A percentile compares a stretch with the other conserved stretches of the same genome.
Conservation (phyloP, 1,140 invertebrate genomes). For the Asobara japonica region DNA sequence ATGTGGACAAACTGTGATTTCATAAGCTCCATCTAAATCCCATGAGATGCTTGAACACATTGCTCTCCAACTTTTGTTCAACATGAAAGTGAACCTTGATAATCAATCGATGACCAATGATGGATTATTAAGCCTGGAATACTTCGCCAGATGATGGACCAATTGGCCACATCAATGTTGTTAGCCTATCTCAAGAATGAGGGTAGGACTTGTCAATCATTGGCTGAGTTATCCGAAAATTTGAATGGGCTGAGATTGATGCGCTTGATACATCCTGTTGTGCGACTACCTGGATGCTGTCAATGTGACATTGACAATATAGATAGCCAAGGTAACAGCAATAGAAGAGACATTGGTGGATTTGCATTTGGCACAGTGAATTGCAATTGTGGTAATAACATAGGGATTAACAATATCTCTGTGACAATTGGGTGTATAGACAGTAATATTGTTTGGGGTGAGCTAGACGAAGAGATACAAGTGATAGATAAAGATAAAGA, state of each 20-base stretch:
- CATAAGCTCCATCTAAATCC: too few species aligned
- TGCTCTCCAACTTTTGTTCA: too few species aligned
- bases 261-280: too few species aligned
- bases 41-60: too few species aligned
- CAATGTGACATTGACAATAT: neutral
- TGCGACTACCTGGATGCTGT: neutral
- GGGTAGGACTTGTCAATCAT: neutral
- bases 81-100: too few species aligned
- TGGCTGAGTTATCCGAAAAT: neutral
- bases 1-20: too few species aligned
- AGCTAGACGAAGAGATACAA: neutral
- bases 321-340: too few species aligned
- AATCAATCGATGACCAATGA: too few species aligned
- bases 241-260: neutral
- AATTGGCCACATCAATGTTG: constrained; percentile 7
- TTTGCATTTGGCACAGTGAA: neutral
- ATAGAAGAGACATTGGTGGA: neutral
- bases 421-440: neutral
- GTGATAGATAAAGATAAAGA: constrained; percentile 30
- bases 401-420: neutral
- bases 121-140: constrained; percentile 14
- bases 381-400: neutral
- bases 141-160: constrained; percentile 28
- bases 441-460: neutral
- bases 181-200: neutral